A percentile compares a stretch with the other conserved stretches of the same genome.
Conservation (phyloP, 37 sponge, comb jelly and placozoan genomes). For the Aphrocallistes beatrix region DNA sequence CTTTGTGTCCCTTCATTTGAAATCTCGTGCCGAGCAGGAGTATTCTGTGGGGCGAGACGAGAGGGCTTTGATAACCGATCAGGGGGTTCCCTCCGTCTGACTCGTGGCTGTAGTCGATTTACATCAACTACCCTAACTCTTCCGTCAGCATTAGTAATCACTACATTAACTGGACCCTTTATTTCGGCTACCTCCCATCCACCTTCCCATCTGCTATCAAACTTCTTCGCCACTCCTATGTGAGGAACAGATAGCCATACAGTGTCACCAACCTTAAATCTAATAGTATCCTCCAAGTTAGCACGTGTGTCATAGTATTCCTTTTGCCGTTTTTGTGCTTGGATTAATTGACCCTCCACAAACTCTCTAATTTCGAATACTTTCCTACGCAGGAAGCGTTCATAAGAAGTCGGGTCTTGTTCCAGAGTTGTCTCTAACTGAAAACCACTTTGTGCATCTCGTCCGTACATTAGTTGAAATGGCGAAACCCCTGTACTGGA, state of each 20-base stretch:
- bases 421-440: not conserved
- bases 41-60: no score
- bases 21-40: no score
- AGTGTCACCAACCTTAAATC: slow-evolving; percentile 24
- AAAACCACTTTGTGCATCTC: not conserved
- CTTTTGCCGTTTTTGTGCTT: not conserved
- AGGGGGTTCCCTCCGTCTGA: not conserved
- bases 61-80: no score
- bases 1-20: no score
- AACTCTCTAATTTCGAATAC: not conserved
- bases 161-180: slow-evolving; percentile 18
- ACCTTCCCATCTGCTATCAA: slow-evolving; percentile 51
- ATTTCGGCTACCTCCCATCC: slow-evolving; percentile 27
- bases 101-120: slow-evolving; percentile 17
- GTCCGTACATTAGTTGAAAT: slow-evolving; percentile 22
- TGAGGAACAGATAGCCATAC: slow-evolving; percentile 49
- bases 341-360: slow-evolving; percentile 6
- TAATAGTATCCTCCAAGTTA: not conserved
- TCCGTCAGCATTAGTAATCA: slow-evolving; percentile 26
- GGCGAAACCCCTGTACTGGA: slow-evolving; percentile 10
- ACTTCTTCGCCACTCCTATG: slow-evolving; percentile 30
- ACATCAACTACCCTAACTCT: slow-evolving; percentile 21
- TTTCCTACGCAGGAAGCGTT: not conserved
- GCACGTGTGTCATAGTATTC: not conserved
- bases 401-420: not conserved